phyloP scores from a whole-genome alignment of 1,140 invertebrate genomes.

The Thaumatotibia leucotreta region DNA sequence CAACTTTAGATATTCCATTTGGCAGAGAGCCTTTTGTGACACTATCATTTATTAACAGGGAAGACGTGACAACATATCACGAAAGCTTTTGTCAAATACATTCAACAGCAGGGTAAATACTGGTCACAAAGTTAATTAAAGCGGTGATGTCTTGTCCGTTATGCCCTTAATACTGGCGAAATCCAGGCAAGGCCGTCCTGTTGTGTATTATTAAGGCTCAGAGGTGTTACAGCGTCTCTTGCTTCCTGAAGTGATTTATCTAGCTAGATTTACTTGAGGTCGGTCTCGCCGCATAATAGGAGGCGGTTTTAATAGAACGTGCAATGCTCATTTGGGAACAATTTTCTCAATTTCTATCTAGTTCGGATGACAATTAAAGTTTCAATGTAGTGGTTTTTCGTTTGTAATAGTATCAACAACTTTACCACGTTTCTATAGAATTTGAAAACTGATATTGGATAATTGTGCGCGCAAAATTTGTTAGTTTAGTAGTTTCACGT shows the following conservation, averaged over 20 bases:
- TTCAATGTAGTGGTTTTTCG: no score
- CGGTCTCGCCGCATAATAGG: background rate
- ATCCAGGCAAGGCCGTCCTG: background rate
- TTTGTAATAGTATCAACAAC: no score
- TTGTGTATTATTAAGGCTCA: slow-evolving; percentile 1
- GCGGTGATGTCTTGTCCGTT: background rate
- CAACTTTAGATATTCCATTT: no score
- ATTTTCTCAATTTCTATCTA: background rate
- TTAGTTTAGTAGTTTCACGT: no score
- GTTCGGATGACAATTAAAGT: background rate
- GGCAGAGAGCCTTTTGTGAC: no score
- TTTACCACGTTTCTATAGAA: no score
- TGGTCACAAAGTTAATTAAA: background rate
- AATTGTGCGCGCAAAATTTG: no score
- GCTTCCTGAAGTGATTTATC: background rate
- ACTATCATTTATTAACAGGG: no score
- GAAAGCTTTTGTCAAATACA: background rate
- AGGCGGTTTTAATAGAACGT: background rate
- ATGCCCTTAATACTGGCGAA: slow-evolving; percentile 1
- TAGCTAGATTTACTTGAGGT: background rate
- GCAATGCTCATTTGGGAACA: background rate
- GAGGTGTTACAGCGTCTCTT: background rate
- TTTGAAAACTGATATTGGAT: no score
- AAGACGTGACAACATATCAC: no score
- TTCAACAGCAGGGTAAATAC: background rate